Percentiles rank a stretch among this genome's conserved stretches.
phyloP scores from a whole-genome alignment of 1,140 invertebrate species.

The Pogonomyrmex barbatus region DNA sequence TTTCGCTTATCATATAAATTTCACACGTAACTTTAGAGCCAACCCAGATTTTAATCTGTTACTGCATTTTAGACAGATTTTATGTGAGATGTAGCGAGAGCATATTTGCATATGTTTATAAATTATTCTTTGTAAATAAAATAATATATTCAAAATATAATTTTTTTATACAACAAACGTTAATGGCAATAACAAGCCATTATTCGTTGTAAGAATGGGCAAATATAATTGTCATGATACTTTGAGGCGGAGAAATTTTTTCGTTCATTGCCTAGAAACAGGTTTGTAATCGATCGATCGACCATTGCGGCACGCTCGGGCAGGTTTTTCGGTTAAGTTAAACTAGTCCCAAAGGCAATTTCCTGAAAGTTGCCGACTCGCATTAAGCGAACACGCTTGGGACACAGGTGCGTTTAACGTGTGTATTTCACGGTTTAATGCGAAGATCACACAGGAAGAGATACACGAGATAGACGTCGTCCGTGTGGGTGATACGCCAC shows the following conservation, averaged over 20 bases:
- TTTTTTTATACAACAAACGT: not conserved
- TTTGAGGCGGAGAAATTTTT: slow-evolving; percentile 28
- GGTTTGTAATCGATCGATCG: slow-evolving; percentile 57
- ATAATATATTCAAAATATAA: not conserved
- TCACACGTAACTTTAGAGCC: not conserved
- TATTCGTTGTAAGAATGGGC: not conserved
- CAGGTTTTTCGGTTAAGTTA: slow-evolving; percentile 77
- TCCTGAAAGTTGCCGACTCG: slow-evolving; percentile 77
- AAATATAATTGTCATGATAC: not conserved
- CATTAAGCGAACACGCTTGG: slow-evolving; percentile 73
- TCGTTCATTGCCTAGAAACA: slow-evolving; percentile 51
- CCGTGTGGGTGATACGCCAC: slow-evolving; percentile 71
- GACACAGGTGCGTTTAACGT: slow-evolving; percentile 81
- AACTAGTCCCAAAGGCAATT: slow-evolving; percentile 74
- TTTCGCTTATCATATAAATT: not conserved
- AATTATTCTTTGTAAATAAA: not conserved
- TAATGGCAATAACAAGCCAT: not conserved
- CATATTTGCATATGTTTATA: not conserved
- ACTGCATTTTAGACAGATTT: not conserved
- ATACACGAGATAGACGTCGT: not conserved
- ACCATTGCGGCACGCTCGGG: slow-evolving; percentile 72
- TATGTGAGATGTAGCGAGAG: not conserved
- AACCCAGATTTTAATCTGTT: not conserved
- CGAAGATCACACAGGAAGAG: slow-evolving; percentile 74
- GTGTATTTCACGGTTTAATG: slow-evolving; percentile 79